A percentile compares a stretch with the other conserved stretches of the same genome.
Evolutionary conservation across 2,797 vertebrate genomes (phyloP).

Genomic region (Allobates femoralis): DNA sequence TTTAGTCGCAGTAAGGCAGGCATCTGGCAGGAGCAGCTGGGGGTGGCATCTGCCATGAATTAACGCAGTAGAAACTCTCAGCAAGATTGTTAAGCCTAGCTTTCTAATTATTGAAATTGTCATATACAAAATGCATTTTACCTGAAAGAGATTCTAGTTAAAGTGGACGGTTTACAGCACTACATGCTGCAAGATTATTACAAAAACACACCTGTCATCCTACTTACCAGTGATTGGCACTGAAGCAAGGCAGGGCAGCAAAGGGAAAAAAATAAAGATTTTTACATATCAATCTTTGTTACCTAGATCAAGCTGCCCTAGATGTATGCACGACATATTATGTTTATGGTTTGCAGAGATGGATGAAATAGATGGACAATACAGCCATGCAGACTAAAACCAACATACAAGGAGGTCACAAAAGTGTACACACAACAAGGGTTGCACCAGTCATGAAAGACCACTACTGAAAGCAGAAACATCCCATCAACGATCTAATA

Average conservation of each 20-base stretch:
- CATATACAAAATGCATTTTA: slow-evolving; percentile 13
- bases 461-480: neutral
- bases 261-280: slow-evolving; percentile 77
- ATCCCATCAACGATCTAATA: neutral
- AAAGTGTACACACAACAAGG: neutral
- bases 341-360: slow-evolving; percentile 21
- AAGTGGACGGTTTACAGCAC: neutral
- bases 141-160: neutral
- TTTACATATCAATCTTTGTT: slow-evolving; percentile 66
- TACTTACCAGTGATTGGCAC: slow-evolving; percentile 99
- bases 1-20: neutral
- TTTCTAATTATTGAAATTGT: slow-evolving; percentile 18
- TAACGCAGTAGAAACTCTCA: slow-evolving; percentile 10
- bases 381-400: slow-evolving; percentile 51
- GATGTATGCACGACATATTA: slow-evolving; percentile 36
- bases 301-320: slow-evolving; percentile 37
- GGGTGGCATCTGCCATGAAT: slow-evolving; percentile 20
- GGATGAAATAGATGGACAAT: slow-evolving; percentile 28
- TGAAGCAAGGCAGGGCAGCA: slow-evolving; percentile 84
- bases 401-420: neutral
- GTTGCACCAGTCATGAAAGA: neutral
- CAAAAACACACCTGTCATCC: neutral
- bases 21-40: slow-evolving; percentile 38
- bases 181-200: neutral
- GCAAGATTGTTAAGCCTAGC: slow-evolving; percentile 59